Base-by-base conservation (phyloP, 2,797 vertebrate species). In the Limosa lapponica region DNA sequence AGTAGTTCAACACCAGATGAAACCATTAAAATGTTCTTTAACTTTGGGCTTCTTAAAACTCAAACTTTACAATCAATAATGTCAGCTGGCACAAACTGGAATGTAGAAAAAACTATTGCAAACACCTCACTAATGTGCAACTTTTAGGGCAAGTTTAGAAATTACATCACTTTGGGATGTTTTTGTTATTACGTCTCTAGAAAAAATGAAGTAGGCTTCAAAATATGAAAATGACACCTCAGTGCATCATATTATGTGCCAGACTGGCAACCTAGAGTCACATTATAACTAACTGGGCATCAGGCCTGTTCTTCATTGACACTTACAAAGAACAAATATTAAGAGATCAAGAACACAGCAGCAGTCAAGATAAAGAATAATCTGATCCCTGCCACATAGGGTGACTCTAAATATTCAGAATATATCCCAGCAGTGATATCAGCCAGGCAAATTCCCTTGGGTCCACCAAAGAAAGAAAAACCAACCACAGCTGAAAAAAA, bases 141-240 rank as follows among this genome's bases (percentile, higher is more conserved):
- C 30, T 75, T 71, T 11, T 10, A n/a, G 16, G 49, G 19, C 16
- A 74, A 71, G 39, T 82, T 96, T 75, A 96, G 64, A 88, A 92
- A 88, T 75, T 12, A 32, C 39, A 49, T 66, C 3, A 82, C 66
- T 52, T 80, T 10, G n/a, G 55, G n/a, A 79, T 59, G 16, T 13
- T 91, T 72, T 87, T 81, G 25, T 13, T 81, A 17, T 48, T 88
- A 69, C 3, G 1, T 39, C 51, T 70, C 67, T 44, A 73, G 49
- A 14, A 85, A 95, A 95, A 95, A 74, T 66, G 5, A 91, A 66
- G 67, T 18, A 87, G 71, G 70, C 32, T 89, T 91, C 7, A 3
- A 66, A 89, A 88, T 51, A 81, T 61, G 41, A 88, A 96, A 96
- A 84, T 73, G 36, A 90, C 67, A 80, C 12, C 48, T 86, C 34